phyloP scores from a whole-genome alignment of 2,888 invertebrate genomes.

The Microctonus hyperodae region DNA sequence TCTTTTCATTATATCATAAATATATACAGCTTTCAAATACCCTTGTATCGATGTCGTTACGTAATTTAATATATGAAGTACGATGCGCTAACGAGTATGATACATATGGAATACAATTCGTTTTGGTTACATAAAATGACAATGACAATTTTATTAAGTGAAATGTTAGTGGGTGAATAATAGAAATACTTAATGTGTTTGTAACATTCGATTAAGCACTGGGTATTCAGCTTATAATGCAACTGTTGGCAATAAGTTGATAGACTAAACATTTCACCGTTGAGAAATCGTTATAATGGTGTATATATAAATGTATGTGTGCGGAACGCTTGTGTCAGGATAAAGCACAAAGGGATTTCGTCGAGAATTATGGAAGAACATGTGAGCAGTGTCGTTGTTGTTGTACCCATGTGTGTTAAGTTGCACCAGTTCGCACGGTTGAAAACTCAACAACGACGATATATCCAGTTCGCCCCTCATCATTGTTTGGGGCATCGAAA shows the following conservation, averaged over 20 bases:
- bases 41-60: too few relatives aligned
- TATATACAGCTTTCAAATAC: too few relatives aligned
- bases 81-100: too few relatives aligned
- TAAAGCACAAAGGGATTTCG: constrained; percentile 3
- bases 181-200: neutral
- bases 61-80: too few relatives aligned
- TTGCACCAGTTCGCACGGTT: constrained; percentile 33
- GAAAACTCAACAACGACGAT: constrained; percentile 30
- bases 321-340: too few relatives aligned
- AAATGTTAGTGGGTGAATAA: neutral
- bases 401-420: neutral
- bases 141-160: neutral
- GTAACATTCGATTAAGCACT: neutral
- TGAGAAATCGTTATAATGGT: constrained; percentile 8
- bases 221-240: neutral
- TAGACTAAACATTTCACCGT: constrained; percentile 2
- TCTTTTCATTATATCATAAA: too few relatives aligned
- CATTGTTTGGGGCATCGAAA: constrained; percentile 17
- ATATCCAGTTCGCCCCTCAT: constrained; percentile 33
- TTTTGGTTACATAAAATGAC: too few relatives aligned
- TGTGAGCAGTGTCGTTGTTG: neutral
- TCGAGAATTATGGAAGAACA: neutral
- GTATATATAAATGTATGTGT: neutral
- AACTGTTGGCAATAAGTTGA: constrained; percentile 8
- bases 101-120: too few relatives aligned